phyloP scores from a whole-genome alignment of 2,797 vertebrate species.

The Pristis pectinata region DNA sequence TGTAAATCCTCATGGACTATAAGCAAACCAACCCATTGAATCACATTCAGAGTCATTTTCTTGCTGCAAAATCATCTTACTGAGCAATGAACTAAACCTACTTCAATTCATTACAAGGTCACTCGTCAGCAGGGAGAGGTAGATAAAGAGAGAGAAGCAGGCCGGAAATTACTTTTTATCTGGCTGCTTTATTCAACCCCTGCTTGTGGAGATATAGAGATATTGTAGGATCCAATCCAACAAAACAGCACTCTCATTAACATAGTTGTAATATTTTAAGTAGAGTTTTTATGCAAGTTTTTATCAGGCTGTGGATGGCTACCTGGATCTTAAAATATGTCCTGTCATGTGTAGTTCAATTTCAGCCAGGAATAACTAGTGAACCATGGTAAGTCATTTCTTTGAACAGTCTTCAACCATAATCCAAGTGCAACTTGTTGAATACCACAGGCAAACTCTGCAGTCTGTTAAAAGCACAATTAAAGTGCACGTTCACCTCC shows the following conservation, averaged over 20 bases:
- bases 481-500: neutral
- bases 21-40: neutral
- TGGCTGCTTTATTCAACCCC: neutral
- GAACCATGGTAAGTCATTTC: neutral
- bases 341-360: neutral
- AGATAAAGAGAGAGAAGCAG: too few relatives aligned
- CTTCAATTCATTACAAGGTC: neutral
- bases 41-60: neutral
- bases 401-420: neutral
- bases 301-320: neutral
- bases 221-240: neutral
- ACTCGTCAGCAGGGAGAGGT: neutral
- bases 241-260: neutral
- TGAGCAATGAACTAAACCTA: neutral
- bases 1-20: neutral
- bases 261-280: neutral
- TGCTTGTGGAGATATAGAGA: neutral
- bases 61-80: neutral
- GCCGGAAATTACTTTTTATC: too few relatives aligned
- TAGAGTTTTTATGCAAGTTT: neutral
- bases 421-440: neutral
- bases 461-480: neutral
- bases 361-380: too few relatives aligned
- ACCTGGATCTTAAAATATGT: neutral
- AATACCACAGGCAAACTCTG: neutral